These are phyloP conservation scores for Resseliella maxima DNA, from an alignment of 2,888 invertebrate species.

Conservation along the genomic window DNA sequence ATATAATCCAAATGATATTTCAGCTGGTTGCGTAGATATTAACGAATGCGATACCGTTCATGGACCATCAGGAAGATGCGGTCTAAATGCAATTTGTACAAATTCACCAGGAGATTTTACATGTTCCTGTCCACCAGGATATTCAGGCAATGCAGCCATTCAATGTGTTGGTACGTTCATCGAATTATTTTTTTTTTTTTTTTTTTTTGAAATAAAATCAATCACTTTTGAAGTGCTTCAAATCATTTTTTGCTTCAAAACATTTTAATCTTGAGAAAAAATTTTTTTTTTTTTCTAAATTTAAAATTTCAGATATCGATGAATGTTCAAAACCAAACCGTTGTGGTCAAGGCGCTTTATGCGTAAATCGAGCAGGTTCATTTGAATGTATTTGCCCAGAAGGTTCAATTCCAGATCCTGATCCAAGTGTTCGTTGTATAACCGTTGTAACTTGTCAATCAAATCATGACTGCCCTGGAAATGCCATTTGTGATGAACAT, in stretches of 20 bases:
- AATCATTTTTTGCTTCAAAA: no score
- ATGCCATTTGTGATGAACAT: conserved; percentile 83
- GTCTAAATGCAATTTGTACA: conserved; percentile 82
- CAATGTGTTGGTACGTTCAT: conserved; percentile 73
- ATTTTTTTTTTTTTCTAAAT: background rate
- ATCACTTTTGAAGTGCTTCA: background rate
- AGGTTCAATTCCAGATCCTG: conserved; percentile 84
- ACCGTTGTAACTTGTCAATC: conserved; percentile 82
- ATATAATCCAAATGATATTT: conserved; percentile 87
- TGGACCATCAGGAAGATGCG: conserved; percentile 85
- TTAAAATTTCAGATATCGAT: conserved; percentile 74
- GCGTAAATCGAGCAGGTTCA: conserved; percentile 81
- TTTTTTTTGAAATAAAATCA: background rate
- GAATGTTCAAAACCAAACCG: conserved; percentile 79
- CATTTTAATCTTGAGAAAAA: background rate
- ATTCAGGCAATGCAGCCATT: conserved; percentile 84
- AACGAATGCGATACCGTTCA: conserved; percentile 87
- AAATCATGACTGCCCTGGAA: conserved; percentile 87
- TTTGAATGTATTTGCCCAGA: conserved; percentile 85
- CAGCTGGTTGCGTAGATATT: conserved; percentile 91
- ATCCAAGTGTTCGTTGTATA: conserved; percentile 83
- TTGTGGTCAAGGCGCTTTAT: conserved; percentile 85
- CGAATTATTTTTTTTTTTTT: background rate
- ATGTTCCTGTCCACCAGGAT: conserved; percentile 87
- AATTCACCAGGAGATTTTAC: conserved; percentile 83